Percentiles rank a stretch among this genome's conserved stretches.
Conservation (phyloP, 2,888 invertebrate genomes). For the Bombylius major region DNA sequence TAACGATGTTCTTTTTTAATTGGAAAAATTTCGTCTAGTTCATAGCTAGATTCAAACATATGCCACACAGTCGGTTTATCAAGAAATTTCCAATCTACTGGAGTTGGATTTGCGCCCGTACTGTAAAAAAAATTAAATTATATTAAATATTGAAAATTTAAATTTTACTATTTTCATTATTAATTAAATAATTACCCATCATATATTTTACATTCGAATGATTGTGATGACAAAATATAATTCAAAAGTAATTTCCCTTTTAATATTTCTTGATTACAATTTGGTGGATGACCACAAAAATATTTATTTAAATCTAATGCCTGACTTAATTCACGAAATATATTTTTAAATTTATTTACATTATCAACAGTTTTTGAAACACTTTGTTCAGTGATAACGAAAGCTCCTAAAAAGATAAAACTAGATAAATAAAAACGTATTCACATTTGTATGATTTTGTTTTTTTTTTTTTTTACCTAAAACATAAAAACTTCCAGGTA, state of each 20-base stretch:
- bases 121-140: too few species aligned
- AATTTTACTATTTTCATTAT: too few species aligned
- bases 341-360: slow-evolving; percentile 7
- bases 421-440: background rate
- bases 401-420: slow-evolving; percentile 42
- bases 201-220: background rate
- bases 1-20: slow-evolving; percentile 44
- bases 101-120: slow-evolving; percentile 34
- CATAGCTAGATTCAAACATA: slow-evolving; percentile 59
- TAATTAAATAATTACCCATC: background rate
- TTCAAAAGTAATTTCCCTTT: background rate
- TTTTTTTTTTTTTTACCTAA: slow-evolving; percentile 41
- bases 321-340: slow-evolving; percentile 12
- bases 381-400: slow-evolving; percentile 53
- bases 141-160: background rate
- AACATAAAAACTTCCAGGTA: slow-evolving; percentile 80
- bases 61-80: slow-evolving; percentile 61
- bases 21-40: slow-evolving; percentile 62
- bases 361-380: slow-evolving; percentile 35
- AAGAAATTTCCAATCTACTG: slow-evolving; percentile 66
- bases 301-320: background rate
- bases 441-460: background rate
- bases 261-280: background rate
- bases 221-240: background rate
- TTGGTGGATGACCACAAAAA: background rate